These are phyloP conservation scores for Camponotus pennsylvanicus DNA, from an alignment of 1,140 invertebrate genomes.

Conservation along the genomic window DNA sequence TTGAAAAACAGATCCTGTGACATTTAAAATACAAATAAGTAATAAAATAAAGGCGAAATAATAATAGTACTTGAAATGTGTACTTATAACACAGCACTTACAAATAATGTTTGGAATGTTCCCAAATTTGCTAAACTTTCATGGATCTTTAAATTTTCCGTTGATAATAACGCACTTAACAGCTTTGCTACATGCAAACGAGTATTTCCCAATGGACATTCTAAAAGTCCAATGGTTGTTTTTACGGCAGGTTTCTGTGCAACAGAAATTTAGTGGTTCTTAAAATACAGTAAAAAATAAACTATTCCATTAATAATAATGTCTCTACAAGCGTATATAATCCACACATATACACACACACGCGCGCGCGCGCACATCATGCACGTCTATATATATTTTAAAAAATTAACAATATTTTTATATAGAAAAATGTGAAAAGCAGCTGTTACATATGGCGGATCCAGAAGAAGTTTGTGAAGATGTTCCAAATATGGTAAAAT, in stretches of 20 bases:
- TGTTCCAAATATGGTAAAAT: constrained; percentile 90
- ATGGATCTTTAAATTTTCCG: constrained; percentile 89
- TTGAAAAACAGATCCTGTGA: constrained; percentile 94
- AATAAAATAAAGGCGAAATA: constrained; percentile 7
- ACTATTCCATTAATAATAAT: constrained; percentile 22
- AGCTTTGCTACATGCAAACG: constrained; percentile 92
- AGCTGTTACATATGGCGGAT: constrained; percentile 90
- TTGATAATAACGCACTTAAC: constrained; percentile 89
- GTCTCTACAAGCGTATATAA: too few relatives aligned
- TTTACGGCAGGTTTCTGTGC: constrained; percentile 88
- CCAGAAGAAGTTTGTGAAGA: constrained; percentile 90
- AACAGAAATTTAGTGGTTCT: constrained; percentile 46
- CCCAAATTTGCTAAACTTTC: constrained; percentile 86
- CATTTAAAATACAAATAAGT: constrained; percentile 12
- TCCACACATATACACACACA: neutral
- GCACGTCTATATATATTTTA: constrained; percentile 17
- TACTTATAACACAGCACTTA: constrained; percentile 80
- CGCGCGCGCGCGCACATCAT: too few relatives aligned
- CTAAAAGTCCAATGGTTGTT: constrained; percentile 89
- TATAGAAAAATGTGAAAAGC: neutral
- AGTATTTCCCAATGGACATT: constrained; percentile 92
- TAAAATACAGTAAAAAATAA: constrained; percentile 49
- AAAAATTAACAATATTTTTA: neutral
- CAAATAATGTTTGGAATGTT: constrained; percentile 89
- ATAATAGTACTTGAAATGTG: neutral